phyloP scores from a whole-genome alignment of 2,888 invertebrate genomes.

The Nymphalis c-album region DNA sequence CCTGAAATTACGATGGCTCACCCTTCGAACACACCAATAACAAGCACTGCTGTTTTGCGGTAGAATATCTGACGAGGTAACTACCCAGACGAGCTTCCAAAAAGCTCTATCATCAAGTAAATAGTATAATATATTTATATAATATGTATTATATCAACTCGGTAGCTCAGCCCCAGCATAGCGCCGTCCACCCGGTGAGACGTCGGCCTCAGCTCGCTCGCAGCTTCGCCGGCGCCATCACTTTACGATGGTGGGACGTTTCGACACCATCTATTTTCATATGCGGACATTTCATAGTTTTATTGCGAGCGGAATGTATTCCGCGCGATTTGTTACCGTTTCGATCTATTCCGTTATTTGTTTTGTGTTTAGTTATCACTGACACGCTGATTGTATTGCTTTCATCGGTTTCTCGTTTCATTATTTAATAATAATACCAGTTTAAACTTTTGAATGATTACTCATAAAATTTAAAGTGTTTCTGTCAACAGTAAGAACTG shows the following conservation, averaged over 20 bases:
- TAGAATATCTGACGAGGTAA: too few species aligned
- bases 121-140: too few species aligned
- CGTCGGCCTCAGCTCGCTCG: neutral
- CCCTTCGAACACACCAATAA: too few species aligned
- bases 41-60: too few species aligned
- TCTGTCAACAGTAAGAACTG: too few species aligned
- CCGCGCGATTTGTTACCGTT: constrained; percentile 16
- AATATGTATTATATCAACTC: too few species aligned
- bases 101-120: too few species aligned
- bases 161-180: neutral
- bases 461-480: too few species aligned
- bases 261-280: constrained; percentile 15
- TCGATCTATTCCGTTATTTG: constrained; percentile 13
- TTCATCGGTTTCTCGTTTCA: neutral
- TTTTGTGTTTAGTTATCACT: constrained; percentile 3
- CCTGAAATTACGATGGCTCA: too few species aligned
- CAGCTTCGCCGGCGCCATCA: constrained; percentile 10
- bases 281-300: constrained; percentile 22
- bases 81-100: too few species aligned
- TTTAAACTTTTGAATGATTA: too few species aligned
- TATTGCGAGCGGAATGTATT: constrained; percentile 23
- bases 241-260: constrained; percentile 7
- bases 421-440: neutral
- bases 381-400: neutral
- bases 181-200: neutral